A percentile compares a stretch with the other conserved stretches of the same genome.
phyloP scores from a whole-genome alignment of 2,888 invertebrate species.

The Halocaridina rubra region DNA sequence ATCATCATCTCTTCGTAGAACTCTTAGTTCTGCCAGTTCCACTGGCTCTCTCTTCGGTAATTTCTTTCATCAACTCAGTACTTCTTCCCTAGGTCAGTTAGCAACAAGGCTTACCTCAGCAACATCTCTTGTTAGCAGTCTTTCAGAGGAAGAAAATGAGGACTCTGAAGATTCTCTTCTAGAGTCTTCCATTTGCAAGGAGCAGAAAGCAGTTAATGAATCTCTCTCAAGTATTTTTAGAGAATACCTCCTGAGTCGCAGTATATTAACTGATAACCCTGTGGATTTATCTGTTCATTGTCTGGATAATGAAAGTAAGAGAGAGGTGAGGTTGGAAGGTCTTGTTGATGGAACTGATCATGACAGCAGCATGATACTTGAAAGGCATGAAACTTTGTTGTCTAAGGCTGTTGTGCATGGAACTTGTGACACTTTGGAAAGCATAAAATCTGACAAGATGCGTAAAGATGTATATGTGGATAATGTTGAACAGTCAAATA shows the following conservation, averaged over 20 bases:
- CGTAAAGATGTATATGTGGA: background rate
- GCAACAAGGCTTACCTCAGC: constrained; percentile 43
- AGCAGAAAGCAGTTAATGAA: constrained; percentile 38
- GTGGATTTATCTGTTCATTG: constrained; percentile 34
- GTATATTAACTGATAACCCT: constrained; percentile 57
- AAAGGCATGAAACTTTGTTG: no score
- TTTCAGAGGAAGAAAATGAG: background rate
- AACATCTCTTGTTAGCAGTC: background rate
- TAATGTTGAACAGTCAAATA: constrained; percentile 8
- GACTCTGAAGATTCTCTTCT: no score
- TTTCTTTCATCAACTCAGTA: constrained; percentile 59
- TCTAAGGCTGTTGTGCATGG: no score
- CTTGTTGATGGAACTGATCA: no score
- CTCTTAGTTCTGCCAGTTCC: constrained; percentile 42
- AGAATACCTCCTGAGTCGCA: constrained; percentile 58
- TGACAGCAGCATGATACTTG: no score
- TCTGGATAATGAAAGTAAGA: background rate
- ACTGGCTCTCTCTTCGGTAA: constrained; percentile 41
- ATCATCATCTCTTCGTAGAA: constrained; percentile 39
- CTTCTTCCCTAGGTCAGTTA: constrained; percentile 55
- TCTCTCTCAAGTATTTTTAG: constrained; percentile 56
- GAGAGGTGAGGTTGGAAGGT: background rate
- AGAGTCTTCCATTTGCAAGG: background rate
- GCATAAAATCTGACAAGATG: background rate
- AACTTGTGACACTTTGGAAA: background rate